Evolutionary conservation across 2,113 vertebrate species (phyloP).

Genomic region (Cnemophilus loriae): DNA sequence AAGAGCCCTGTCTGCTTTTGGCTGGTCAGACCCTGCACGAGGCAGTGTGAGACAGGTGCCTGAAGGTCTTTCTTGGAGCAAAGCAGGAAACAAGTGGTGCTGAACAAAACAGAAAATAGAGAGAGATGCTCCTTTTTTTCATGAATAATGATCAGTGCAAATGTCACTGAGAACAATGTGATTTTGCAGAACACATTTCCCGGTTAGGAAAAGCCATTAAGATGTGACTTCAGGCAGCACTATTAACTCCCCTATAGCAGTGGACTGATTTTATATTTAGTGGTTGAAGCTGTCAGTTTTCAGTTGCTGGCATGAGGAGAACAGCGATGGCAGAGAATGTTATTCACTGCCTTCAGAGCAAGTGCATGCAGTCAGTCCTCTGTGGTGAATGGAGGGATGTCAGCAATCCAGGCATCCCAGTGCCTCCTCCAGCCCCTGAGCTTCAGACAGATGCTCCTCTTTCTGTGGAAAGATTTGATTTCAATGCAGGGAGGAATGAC

Average conservation of each 20-base stretch:
- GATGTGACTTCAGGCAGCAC: neutral
- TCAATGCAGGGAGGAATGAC: neutral
- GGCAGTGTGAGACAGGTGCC: neutral
- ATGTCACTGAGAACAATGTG: neutral
- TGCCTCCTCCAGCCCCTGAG: neutral
- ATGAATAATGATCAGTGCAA: neutral
- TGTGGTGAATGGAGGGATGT: neutral
- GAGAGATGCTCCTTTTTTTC: neutral
- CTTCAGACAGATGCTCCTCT: neutral
- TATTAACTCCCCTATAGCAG: neutral
- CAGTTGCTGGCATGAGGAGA: neutral
- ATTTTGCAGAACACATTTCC: neutral
- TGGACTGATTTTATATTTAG: neutral
- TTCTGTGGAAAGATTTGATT: neutral
- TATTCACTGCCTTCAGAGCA: neutral
- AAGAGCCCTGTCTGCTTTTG: neutral
- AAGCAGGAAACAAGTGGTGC: neutral
- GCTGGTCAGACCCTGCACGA: neutral
- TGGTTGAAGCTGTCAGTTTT: neutral
- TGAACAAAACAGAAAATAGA: neutral
- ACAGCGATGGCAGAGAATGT: neutral
- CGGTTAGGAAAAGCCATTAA: neutral
- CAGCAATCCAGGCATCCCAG: neutral
- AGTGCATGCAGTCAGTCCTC: neutral
- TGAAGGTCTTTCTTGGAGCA: neutral